Percentiles rank a stretch among this genome's conserved stretches.
Conservation (phyloP, 2,888 invertebrate genomes). For the Eristalis tenax region DNA sequence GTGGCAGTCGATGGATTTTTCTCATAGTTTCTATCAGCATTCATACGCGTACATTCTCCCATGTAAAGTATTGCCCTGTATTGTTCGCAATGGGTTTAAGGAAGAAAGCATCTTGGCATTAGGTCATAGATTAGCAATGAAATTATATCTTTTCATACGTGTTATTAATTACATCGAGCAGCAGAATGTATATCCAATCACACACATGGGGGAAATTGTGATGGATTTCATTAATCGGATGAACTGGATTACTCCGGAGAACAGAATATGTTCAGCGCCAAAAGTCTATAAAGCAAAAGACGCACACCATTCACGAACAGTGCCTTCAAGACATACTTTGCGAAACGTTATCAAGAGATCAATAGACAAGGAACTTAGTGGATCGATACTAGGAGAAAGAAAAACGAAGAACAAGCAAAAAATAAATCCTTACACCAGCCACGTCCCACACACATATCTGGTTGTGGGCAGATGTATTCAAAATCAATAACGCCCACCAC, state of each 20-base stretch:
- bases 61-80: no score
- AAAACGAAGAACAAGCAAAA: neutral
- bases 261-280: neutral
- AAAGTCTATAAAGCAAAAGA: neutral
- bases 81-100: no score
- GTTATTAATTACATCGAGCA: neutral
- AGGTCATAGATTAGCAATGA: neutral
- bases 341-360: neutral
- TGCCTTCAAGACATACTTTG: neutral
- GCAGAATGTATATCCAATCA: neutral
- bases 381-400: neutral
- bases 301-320: neutral
- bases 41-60: no score
- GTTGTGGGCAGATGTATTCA: neutral
- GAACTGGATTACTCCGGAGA: neutral
- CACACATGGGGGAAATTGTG: neutral
- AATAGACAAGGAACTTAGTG: neutral
- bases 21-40: no score
- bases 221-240: neutral
- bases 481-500: constrained; percentile 36
- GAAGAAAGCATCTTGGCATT: neutral
- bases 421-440: neutral
- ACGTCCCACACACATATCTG: neutral
- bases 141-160: neutral
- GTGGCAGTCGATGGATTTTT: no score